Evolutionary conservation across 1,140 invertebrate genomes (phyloP), one percentile per base, ranked within the genome.

Genomic region (Tyrophagus putrescentiae): DNA sequence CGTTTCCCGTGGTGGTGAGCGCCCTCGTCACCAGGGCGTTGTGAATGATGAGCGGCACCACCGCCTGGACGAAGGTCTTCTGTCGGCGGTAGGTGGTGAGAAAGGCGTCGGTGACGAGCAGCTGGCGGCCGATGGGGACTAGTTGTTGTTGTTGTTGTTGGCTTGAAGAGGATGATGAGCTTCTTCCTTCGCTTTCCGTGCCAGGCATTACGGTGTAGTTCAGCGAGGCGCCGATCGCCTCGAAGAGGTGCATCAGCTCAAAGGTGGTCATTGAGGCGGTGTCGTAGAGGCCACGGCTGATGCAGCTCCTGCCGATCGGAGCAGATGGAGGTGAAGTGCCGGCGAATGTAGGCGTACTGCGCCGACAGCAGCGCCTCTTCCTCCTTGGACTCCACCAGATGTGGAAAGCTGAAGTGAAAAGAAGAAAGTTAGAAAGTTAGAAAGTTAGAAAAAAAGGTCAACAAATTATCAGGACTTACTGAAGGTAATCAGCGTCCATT

Each of bases 391-490:
- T 31, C 11, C n/a, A 54, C 13, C 11, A 54, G 11, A 27, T 54
- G 21, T 3, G 52, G 52, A 54, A 54, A 54, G 2, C 52, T 54
- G 25, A 32, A 54, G n/a, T n/a, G n/a, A n/a, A 27, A 3, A 54
- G 7, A 53, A 48, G n/a, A 48, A 5, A 6, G 44, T 48, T 25
- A 3, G 23, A 7, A 5, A 6, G 44, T 48, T 25, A 3, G 23
- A 7, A 9, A 21, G 39, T 54, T 54, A 3, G 9, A 1, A 27
- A 13, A 32, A n/a, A 54, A 54, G 18, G 27, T 13, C n/a, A 54
- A 23, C 48, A 52, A 21, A 52, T 3, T 21, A 9, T n/a, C 9
- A 53, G 34, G 7, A 53, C 21, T 54, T 32, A 54, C 52, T 11
- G 32, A 16, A 31, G 21, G 39, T 33, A 54, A 33, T 54, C 52